Evolutionary conservation across 2,888 invertebrate genomes (phyloP), one percentile per base, ranked within the genome.

Genomic region (Drosophila mulleri): DNA sequence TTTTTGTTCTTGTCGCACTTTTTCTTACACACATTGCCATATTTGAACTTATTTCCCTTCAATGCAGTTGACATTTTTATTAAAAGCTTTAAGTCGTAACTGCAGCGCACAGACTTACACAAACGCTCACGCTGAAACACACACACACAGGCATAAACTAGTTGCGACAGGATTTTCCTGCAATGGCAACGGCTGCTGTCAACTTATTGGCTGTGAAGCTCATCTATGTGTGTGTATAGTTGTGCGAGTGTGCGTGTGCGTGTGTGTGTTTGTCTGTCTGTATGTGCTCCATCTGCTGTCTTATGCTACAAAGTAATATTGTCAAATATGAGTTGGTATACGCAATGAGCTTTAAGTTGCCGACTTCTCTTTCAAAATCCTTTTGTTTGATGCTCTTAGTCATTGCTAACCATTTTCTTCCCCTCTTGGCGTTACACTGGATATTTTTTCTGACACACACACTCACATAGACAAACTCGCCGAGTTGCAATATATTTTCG

Each of bases 1-100:
- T 42, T 50, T 59, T 12, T 42, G 47, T 59, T 57, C 48, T 53
- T 70, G 26, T 48, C 16, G 32, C 29, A 71, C 41, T 48, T 57
- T 67, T 58, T n/a, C 37, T 44, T 50, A 16, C 52, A 47, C 54
- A 50, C 26, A 53, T 63, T 67, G n/a, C 23, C 48, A 35, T 57
- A 42, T 61, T 62, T 50, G 59, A 76, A 60, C 72, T 73, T 68
- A 67, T 77, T 87, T 74, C 82, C 76, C 75, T 87, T 85, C 82
- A 77, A 85, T 87, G 83, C 87, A 79, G 79, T 78, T 88, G 88
- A 88, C 88, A 88, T 88, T 88, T 88, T 88, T 88, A 88, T 88
- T 87, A 88, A 88, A 88, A 88, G 87, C 88, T 88, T 88, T 78
- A 88, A 88, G 87, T 78, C 87, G 88, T 87, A 75, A 72, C 73